Percentiles rank a stretch among this genome's conserved stretches.
Conservation (phyloP, 2,888 invertebrate genomes). For the Sarcophaga caerulescens region DNA sequence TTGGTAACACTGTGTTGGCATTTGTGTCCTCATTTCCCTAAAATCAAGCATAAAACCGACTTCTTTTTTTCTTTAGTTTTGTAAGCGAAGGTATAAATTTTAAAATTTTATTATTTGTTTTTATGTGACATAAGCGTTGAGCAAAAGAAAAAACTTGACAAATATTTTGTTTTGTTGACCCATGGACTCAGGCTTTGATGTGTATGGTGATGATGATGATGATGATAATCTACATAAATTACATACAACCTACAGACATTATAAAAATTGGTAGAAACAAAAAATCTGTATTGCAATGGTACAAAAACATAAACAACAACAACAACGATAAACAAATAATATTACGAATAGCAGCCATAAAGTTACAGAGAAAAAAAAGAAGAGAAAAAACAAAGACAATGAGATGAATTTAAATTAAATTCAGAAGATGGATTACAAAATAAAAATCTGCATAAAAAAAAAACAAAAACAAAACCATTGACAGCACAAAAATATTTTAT, state of each 20-base stretch:
- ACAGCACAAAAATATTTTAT: slow-evolving; percentile 40
- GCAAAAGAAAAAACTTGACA: neutral
- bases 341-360: slow-evolving; percentile 19
- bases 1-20: no score
- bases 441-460: slow-evolving; percentile 15
- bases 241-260: slow-evolving; percentile 52
- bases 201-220: slow-evolving; percentile 18
- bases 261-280: slow-evolving; percentile 40
- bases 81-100: no score
- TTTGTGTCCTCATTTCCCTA: no score
- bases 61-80: no score
- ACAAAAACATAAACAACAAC: neutral
- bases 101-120: no score
- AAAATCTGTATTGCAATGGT: neutral
- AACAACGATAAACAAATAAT: slow-evolving; percentile 4
- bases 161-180: slow-evolving; percentile 48
- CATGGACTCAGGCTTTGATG: neutral
- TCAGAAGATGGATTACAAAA: slow-evolving; percentile 59
- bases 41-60: no score
- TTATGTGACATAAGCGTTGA: no score
- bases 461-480: neutral
- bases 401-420: slow-evolving; percentile 61
- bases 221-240: slow-evolving; percentile 59
- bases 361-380: neutral
- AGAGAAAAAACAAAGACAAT: slow-evolving; percentile 43